Evolutionary conservation across 2,113 vertebrate species (phyloP).

Genomic region (Semicossyphus pulcher): DNA sequence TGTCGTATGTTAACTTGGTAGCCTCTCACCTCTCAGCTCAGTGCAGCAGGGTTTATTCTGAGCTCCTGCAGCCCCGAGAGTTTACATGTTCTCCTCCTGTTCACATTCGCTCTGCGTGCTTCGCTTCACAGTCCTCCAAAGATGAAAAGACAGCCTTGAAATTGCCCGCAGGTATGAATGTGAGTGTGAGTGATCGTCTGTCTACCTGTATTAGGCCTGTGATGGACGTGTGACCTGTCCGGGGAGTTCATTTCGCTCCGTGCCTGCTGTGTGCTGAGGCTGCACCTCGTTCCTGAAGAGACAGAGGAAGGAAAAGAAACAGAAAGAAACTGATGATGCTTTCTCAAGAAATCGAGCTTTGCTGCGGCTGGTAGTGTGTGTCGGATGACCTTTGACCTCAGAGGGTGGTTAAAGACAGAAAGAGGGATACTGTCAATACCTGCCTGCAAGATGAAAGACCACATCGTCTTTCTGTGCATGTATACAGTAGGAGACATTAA

Average conservation of each 20-base stretch:
- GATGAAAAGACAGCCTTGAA: conserved; percentile 34
- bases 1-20: neutral
- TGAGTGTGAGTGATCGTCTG: conserved; percentile 22
- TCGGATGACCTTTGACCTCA: neutral
- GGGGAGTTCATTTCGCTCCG: conserved; percentile 10
- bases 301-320: neutral
- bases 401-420: too few relatives aligned
- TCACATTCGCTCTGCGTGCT: neutral
- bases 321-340: neutral
- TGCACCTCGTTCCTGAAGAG: neutral
- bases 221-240: neutral
- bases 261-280: neutral
- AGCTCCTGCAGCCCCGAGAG: neutral
- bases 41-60: neutral
- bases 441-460: too few relatives aligned
- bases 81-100: conserved; percentile 11
- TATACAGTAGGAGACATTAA: too few relatives aligned
- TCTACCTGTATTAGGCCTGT: conserved; percentile 9
- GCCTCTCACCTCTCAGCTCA: neutral
- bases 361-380: neutral
- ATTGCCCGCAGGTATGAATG: conserved; percentile 11
- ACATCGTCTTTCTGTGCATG: too few relatives aligned
- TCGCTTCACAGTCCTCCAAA: neutral
- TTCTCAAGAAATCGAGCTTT: neutral
- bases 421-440: too few relatives aligned